Evolutionary conservation across 2,888 invertebrate species (phyloP), one percentile per base, ranked within the genome.

Genomic region (Drosophila leonis): DNA sequence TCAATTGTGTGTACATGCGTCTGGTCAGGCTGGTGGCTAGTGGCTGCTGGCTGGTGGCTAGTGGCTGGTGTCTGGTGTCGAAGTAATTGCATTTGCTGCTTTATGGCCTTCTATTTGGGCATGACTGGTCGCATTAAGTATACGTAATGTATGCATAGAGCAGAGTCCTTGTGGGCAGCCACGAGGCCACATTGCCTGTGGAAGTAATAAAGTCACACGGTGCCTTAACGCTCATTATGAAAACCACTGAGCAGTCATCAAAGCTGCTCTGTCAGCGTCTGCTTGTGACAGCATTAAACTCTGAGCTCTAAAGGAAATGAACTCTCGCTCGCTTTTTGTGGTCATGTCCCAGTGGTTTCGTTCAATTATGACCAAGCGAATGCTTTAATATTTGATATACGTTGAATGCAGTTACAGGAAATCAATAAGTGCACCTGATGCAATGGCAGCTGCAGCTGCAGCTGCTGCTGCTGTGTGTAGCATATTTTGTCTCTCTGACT

Each of bases 31-130:
- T 48, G 51, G 52, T 52, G 59, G n/a, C n/a, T n/a, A n/a, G n/a
- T n/a, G n/a, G n/a, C n/a, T n/a, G n/a, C n/a, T n/a, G n/a, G n/a
- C n/a, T n/a, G n/a, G n/a, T n/a, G n/a, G n/a, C n/a, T n/a, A n/a
- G n/a, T n/a, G n/a, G n/a, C n/a, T n/a, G n/a, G n/a, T n/a, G 15
- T 8, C 29, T 48, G 51, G 52, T 52, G 59, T 56, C 64, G 67
- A 77, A 79, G 84, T 87, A 88, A 89, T 84, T 84, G 83, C 66
- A 78, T 81, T 75, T 71, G 56, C 55, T 60, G 55, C 42, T 67
- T 73, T 72, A 72, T 72, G 51, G 56, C 41, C 46, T 31, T 33
- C 15, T 49, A 44, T 59, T 49, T 35, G 35, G 41, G 41, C 42
- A 48, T 41, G 41, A 41, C 20, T 68, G 66, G 41, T 68, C 27